Conservation (phyloP, 2,797 vertebrate species). For the Phrynocephalus forsythii region DNA sequence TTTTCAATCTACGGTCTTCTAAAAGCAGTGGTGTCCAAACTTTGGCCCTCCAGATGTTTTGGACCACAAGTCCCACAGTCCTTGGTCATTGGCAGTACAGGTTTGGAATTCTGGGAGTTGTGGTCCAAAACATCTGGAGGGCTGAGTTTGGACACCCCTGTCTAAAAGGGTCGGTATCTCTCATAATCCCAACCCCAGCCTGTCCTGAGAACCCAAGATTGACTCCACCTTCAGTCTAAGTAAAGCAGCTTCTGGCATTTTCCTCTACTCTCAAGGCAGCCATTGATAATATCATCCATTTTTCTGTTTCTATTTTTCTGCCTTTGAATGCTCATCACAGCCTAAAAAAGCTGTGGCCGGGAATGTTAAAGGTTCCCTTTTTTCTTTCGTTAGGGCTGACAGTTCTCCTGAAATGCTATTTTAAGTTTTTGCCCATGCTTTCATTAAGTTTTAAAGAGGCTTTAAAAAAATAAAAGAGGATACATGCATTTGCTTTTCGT, state of each 20-base stretch:
- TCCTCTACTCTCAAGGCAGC: neutral
- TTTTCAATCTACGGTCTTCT: no score
- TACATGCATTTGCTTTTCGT: slow-evolving; percentile 32
- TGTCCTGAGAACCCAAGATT: neutral
- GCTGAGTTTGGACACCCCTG: no score
- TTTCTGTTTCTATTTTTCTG: neutral
- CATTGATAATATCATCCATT: neutral
- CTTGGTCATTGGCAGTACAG: no score
- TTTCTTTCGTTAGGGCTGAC: slow-evolving; percentile 12
- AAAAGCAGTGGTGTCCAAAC: no score
- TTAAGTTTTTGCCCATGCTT: slow-evolving; percentile 19
- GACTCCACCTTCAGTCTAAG: neutral
- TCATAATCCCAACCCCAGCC: neutral
- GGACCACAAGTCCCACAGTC: no score
- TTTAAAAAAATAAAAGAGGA: neutral
- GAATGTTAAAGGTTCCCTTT: slow-evolving; percentile 13
- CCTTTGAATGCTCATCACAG: neutral
- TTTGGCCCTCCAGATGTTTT: no score
- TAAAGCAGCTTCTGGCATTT: neutral
- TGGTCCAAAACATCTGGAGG: no score
- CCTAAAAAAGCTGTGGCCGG: neutral
- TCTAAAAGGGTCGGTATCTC: neutral
- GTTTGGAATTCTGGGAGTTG: no score
- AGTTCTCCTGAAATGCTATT: slow-evolving; percentile 14
- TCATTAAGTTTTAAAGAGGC: slow-evolving; percentile 28